Percentiles rank a stretch among this genome's conserved stretches.
Evolutionary conservation across 2,797 vertebrate species (phyloP).

Genomic region (Labroides dimidiatus): DNA sequence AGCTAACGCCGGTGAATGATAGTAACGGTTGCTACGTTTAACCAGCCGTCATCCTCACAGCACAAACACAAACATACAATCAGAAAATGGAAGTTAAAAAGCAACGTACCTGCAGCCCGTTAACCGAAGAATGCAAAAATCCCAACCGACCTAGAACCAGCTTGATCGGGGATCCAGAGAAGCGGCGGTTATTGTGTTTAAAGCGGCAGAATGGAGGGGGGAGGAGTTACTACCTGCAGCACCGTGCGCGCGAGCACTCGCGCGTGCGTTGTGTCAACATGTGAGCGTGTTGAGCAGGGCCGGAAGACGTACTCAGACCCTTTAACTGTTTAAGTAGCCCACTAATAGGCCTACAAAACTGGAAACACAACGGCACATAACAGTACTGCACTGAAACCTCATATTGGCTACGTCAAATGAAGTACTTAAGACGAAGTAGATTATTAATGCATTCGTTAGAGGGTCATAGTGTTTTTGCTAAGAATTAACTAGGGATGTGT

Average conservation of each 20-base stretch:
- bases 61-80: neutral
- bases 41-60: neutral
- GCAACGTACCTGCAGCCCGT: conserved; percentile 63
- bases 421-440: no score
- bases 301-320: neutral
- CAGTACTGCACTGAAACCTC: neutral
- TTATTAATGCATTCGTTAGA: no score
- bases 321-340: neutral
- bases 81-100: neutral
- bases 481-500: no score
- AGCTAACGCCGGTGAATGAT: conserved; percentile 52
- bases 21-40: conserved; percentile 42
- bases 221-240: conserved; percentile 74
- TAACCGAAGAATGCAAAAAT: neutral
- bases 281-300: neutral
- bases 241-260: conserved; percentile 26
- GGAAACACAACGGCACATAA: neutral
- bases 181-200: conserved; percentile 54
- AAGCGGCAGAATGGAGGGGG: conserved; percentile 52
- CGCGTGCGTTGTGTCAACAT: conserved; percentile 5
- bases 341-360: neutral
- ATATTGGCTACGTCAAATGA: neutral
- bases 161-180: conserved; percentile 9
- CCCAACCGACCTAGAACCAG: neutral
- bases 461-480: no score